phyloP scores from a whole-genome alignment of 2,797 vertebrate species.

The Argya squamiceps region DNA sequence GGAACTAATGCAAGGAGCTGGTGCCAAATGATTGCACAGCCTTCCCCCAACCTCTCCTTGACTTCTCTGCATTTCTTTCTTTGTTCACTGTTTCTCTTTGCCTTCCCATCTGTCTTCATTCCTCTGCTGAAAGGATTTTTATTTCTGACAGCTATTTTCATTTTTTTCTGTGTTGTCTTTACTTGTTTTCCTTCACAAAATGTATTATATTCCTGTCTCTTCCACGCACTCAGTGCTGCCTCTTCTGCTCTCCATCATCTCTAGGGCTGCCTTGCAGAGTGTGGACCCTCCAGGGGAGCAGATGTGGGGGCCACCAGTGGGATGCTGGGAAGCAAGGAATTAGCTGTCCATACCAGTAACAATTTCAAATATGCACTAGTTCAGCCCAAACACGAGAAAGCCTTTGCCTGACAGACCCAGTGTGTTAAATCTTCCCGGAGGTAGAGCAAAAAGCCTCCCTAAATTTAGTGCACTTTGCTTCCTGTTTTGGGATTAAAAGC shows the following conservation, averaged over 20 bases:
- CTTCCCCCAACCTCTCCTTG: slow-evolving; percentile 1
- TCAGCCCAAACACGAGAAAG: fast-evolving
- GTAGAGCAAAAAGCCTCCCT: background rate
- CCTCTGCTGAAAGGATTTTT: background rate
- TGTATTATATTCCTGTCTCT: background rate
- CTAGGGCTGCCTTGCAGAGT: background rate
- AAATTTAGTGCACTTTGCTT: background rate
- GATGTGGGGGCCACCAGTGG: background rate
- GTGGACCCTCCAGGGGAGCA: background rate
- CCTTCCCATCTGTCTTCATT: slow-evolving; percentile 13
- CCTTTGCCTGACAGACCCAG: background rate
- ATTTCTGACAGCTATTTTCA: background rate
- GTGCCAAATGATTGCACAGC: slow-evolving; percentile 38
- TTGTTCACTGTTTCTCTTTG: background rate
- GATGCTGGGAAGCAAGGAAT: background rate
- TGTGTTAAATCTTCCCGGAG: background rate
- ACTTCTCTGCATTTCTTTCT: slow-evolving; percentile 18
- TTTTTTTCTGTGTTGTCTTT: background rate
- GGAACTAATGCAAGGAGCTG: slow-evolving; percentile 23
- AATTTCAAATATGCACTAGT: background rate
- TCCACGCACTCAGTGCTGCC: background rate
- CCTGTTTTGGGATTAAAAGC: background rate
- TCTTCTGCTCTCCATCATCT: background rate
- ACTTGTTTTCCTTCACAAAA: background rate
- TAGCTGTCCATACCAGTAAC: background rate